Percentiles rank a stretch among this genome's conserved stretches.
These are phyloP conservation scores for Selene dorsalis DNA, from an alignment of 2,797 vertebrate species.

Conservation along the genomic window DNA sequence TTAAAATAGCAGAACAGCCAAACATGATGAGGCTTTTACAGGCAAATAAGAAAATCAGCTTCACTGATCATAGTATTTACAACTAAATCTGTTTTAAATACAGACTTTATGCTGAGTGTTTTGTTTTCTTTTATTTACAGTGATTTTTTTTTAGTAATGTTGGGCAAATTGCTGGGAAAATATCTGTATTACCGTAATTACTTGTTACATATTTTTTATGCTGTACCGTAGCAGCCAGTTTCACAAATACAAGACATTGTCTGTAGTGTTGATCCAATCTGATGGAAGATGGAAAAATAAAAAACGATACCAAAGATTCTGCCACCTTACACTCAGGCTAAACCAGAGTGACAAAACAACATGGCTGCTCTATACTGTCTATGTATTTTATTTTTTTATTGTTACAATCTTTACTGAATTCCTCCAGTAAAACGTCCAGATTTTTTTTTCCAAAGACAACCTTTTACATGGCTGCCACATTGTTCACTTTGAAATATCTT, in stretches of 20 bases:
- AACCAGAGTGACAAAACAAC: too few species aligned
- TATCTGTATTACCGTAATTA: neutral
- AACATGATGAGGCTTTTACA: slow-evolving; percentile 31
- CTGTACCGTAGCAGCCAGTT: neutral
- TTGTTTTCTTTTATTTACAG: slow-evolving; percentile 2
- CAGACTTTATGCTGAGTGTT: slow-evolving; percentile 25
- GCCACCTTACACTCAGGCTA: too few species aligned
- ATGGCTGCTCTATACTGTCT: too few species aligned
- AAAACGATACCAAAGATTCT: neutral
- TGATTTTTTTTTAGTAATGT: slow-evolving; percentile 3
- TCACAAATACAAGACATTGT: slow-evolving; percentile 9
- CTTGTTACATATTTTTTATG: neutral
- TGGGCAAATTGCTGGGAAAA: neutral
- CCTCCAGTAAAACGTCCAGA: too few species aligned
- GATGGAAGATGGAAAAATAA: neutral
- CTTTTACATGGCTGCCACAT: too few species aligned
- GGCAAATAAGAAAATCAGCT: slow-evolving; percentile 21
- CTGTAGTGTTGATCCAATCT: neutral
- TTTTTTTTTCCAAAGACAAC: too few species aligned
- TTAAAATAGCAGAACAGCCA: slow-evolving; percentile 27
- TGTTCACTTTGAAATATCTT: too few species aligned
- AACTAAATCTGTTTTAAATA: slow-evolving; percentile 33
- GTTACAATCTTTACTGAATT: too few species aligned
- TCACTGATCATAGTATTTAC: slow-evolving; percentile 46
- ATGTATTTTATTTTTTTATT: too few species aligned